Conservation (phyloP, 1,140 invertebrate species). For the fruit fly (Drosophila melanogaster) region Release_6_plus_ISO1_MT NT_033779.5:22010001-22010500, state of each 20-base stretch:
- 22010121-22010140: slow-evolving; percentile 35
- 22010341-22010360: slow-evolving; percentile 44
- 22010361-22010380: background rate
- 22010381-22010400: background rate
- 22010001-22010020: slow-evolving; percentile 71
- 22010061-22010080: slow-evolving; percentile 85
- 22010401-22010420: too few species aligned
- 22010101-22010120: slow-evolving; percentile 64
- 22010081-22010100: slow-evolving; percentile 75
- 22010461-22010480: background rate
- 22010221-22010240: slow-evolving; percentile 84
- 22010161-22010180: slow-evolving; percentile 72
- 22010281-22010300: background rate
- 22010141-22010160: slow-evolving; percentile 84
- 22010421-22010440: too few species aligned
- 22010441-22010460: background rate
- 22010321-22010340: slow-evolving; percentile 21
- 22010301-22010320: background rate
- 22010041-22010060: slow-evolving; percentile 84
- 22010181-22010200: slow-evolving; percentile 11
- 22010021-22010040: slow-evolving; percentile 84
- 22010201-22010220: slow-evolving; percentile 51
- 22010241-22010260: slow-evolving; percentile 78
- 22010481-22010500: too few species aligned
- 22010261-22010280: slow-evolving; percentile 82